These are phyloP conservation scores for Anguilla obscura DNA, from an alignment of 2,797 vertebrate species.

Conservation along the genomic window DNA sequence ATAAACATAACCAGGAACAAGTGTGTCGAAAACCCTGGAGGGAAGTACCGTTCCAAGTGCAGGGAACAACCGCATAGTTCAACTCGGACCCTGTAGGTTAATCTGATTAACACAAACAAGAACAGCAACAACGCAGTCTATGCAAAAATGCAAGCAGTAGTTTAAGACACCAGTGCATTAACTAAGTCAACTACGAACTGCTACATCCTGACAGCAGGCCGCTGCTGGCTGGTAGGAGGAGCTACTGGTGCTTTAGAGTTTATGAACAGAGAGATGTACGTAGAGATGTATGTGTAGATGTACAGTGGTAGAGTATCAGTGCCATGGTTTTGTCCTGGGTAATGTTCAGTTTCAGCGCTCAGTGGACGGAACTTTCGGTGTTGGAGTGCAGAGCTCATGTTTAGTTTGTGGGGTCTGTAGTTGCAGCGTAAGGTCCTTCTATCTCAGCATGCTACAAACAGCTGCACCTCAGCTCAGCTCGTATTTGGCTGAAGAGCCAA, in stretches of 20 bases:
- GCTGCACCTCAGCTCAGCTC: not conserved
- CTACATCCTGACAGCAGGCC: too few species aligned
- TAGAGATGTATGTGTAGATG: too few species aligned
- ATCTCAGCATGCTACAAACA: not conserved
- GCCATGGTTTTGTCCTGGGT: not conserved
- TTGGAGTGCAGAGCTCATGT: not conserved
- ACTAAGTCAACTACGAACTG: too few species aligned
- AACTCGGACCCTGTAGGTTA: too few species aligned
- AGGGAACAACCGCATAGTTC: too few species aligned
- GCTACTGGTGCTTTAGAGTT: not conserved
- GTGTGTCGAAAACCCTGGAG: too few species aligned
- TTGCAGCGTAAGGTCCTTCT: not conserved
- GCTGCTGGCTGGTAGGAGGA: not conserved
- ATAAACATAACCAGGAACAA: too few species aligned
- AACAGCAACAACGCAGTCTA: too few species aligned
- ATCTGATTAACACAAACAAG: too few species aligned
- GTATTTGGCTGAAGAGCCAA: not conserved
- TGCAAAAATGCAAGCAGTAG: too few species aligned
- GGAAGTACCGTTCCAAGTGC: too few species aligned
- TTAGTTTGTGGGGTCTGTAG: not conserved
- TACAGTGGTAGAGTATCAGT: not conserved
- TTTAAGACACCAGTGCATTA: too few species aligned
- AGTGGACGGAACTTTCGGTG: not conserved
- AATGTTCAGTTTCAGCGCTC: not conserved
- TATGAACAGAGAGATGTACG: not conserved